Conservation (phyloP, 2,888 invertebrate species). For the Helleia helle region DNA sequence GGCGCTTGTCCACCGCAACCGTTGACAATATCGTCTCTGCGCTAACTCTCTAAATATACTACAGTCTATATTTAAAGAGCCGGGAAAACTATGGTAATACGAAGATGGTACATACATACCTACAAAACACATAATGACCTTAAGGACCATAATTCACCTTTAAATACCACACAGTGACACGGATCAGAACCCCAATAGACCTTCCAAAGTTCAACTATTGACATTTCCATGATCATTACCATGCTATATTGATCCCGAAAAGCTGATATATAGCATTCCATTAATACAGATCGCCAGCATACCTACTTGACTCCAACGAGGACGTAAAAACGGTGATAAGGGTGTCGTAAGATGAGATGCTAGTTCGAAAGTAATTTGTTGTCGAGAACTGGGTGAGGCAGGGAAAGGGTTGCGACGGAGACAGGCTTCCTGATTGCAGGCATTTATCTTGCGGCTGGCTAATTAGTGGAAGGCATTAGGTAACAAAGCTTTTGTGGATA, state of each 20-base stretch:
- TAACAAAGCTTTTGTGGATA: slow-evolving; percentile 8
- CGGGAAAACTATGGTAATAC: too few relatives aligned
- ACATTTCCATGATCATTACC: slow-evolving; percentile 42
- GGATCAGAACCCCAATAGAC: slow-evolving; percentile 36
- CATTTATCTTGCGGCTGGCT: slow-evolving; percentile 60
- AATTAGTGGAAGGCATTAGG: slow-evolving; percentile 39
- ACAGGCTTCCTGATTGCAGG: slow-evolving; percentile 53
- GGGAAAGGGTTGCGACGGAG: slow-evolving; percentile 29
- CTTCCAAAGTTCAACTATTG: slow-evolving; percentile 57
- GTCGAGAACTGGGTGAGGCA: slow-evolving; percentile 14
- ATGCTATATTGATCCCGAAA: slow-evolving; percentile 33
- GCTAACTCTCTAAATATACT: too few relatives aligned
- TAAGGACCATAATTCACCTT: slow-evolving; percentile 3
- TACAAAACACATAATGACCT: neutral
- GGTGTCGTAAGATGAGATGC: slow-evolving; percentile 18
- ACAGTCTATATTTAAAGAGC: too few relatives aligned
- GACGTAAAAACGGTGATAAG: slow-evolving; percentile 12
- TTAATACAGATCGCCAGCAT: slow-evolving; percentile 9
- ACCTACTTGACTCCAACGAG: slow-evolving; percentile 19
- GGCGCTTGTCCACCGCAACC: too few relatives aligned
- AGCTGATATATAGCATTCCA: slow-evolving; percentile 9
- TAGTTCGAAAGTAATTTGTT: slow-evolving; percentile 38
- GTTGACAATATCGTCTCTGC: too few relatives aligned
- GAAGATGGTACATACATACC: too few relatives aligned
- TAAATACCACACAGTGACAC: slow-evolving; percentile 34